phyloP scores from a whole-genome alignment of 2,113 vertebrate species.

The Stigmatopora argus region DNA sequence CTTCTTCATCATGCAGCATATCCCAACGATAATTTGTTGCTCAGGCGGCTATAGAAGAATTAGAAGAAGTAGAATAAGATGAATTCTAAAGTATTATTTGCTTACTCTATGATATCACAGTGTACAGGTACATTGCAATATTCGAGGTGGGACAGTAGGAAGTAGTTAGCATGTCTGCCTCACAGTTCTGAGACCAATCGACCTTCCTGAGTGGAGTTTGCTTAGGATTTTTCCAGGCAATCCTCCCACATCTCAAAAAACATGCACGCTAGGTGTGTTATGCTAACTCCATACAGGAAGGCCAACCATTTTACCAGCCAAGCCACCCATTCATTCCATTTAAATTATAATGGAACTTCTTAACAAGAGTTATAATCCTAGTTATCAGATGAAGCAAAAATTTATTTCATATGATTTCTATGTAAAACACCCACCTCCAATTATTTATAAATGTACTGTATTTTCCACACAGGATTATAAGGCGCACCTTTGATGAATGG shows the following conservation, averaged over 20 bases:
- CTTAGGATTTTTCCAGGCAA: too few relatives aligned
- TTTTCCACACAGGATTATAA: too few relatives aligned
- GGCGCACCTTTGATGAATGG: too few relatives aligned
- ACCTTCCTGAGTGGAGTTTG: too few relatives aligned
- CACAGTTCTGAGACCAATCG: too few relatives aligned
- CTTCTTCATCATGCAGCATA: constrained; percentile 99
- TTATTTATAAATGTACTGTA: background rate
- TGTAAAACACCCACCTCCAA: background rate
- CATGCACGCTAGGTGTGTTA: too few relatives aligned
- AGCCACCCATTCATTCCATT: background rate
- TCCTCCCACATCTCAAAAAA: too few relatives aligned
- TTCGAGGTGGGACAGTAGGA: too few relatives aligned
- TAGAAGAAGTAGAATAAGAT: background rate
- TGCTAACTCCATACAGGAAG: too few relatives aligned
- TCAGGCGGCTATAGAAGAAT: constrained; percentile 78
- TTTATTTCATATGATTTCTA: background rate
- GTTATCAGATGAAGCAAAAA: background rate
- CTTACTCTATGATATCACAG: background rate
- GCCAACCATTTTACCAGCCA: too few relatives aligned
- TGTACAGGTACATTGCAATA: background rate
- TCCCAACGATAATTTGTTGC: constrained; percentile 91
- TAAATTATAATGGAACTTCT: background rate
- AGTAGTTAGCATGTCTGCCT: too few relatives aligned
- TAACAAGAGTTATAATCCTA: background rate
- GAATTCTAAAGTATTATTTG: background rate